These are phyloP conservation scores for Harpegnathos saltator DNA, from an alignment of 1,140 invertebrate genomes.

Conservation along the genomic window DNA sequence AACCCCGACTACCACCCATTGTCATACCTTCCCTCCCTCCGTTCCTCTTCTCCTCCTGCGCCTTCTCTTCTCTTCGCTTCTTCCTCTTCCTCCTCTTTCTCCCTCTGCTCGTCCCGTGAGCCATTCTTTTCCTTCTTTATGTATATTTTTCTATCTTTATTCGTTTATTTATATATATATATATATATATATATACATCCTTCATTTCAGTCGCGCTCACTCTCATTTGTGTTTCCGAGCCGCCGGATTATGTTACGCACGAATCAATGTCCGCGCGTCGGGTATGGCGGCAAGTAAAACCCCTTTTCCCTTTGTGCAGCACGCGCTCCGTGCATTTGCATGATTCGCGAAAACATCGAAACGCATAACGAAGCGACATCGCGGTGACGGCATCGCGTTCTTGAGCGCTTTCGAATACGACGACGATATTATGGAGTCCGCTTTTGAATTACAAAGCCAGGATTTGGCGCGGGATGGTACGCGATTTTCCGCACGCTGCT, in stretches of 20 bases:
- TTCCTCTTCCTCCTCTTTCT: constrained; percentile 1
- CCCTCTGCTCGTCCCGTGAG: background rate
- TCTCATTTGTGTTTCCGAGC: constrained; percentile 43
- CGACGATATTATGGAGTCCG: background rate
- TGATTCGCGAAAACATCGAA: constrained; percentile 39
- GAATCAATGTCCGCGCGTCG: constrained; percentile 39
- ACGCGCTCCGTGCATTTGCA: constrained; percentile 15
- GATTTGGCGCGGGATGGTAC: constrained; percentile 3
- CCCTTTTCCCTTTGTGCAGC: constrained; percentile 34
- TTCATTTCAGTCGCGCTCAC: constrained; percentile 19
- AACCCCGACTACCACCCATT: constrained; percentile 72
- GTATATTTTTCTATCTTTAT: constrained; percentile 35
- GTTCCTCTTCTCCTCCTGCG: background rate
- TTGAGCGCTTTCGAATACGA: constrained; percentile 25
- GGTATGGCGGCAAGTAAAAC: background rate
- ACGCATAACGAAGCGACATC: constrained; percentile 26
- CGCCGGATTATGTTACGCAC: constrained; percentile 47
- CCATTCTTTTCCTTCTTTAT: background rate
- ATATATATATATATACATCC: constrained; percentile 15
- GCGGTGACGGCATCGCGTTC: constrained; percentile 8
- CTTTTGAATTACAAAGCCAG: constrained; percentile 55
- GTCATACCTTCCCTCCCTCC: constrained; percentile 57
- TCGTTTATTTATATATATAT: too few relatives aligned
- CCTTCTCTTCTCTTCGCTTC: too few relatives aligned
- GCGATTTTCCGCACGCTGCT: constrained; percentile 27